Evolutionary conservation across 2,888 invertebrate genomes (phyloP), one percentile per base, ranked within the genome.

Genomic region (Philereme transversata): DNA sequence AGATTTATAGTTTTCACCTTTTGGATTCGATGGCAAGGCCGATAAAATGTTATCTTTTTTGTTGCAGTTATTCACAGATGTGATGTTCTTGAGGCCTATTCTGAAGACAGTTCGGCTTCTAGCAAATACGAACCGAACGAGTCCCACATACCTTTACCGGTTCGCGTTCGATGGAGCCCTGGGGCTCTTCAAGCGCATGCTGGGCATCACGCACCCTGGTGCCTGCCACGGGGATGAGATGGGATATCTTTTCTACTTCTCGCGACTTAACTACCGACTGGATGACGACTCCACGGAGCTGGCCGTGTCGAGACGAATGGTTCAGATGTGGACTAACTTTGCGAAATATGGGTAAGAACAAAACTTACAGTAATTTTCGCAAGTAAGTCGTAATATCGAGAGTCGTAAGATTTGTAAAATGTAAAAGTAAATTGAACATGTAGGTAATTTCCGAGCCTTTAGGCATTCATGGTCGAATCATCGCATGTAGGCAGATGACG

Each of bases 191-290:
- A 94, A 95, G 67, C 90, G 94, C 1, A 93, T 94, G 93, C 78
- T 94, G 72, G 94, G 94, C 35, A 93, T 94, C 69, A 88, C 91
- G 3, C 85, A 94, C 57, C 92, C 94, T 0, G 94, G 94, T 1
- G 94, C 93, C 5, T 94, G 94, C 68, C 94, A 95, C 69, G 94
- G 94, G 0, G 94, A 95, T 70, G 94, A 95, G 78, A 90, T 95
- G 91, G 94, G 94, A 7, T 94, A 94, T 68, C 83, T 94, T 33
- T 95, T 95, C 74, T 94, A 94, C 77, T 94, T 94, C 82, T 94
- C 94, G 3, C 91, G 94, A 69, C 87, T 94, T 9, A 94, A 94
- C 80, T 90, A 94, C 67, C 89, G 93, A 67, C 78, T 94, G 33
- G 94, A 94, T 68, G 94, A 94, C 10, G 90, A 90, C 55, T 94